Evolutionary conservation across 2,888 invertebrate species (phyloP), one percentile per base, ranked within the genome.

Genomic region (Siphonodentalium dalli): DNA sequence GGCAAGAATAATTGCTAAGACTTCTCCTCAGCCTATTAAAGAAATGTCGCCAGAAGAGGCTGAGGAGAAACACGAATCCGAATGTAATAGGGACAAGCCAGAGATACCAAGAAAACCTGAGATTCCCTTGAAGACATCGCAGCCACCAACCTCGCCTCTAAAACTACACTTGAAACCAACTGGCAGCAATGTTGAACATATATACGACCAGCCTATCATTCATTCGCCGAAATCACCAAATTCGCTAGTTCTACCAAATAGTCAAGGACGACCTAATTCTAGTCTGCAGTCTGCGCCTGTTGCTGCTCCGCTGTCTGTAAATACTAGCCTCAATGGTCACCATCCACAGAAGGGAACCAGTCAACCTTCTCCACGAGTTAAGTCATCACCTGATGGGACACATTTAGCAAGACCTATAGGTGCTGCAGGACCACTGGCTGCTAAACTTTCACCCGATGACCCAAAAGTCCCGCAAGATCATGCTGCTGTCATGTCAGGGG

Each of bases 1-100:
- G 23, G 73, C 74, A 20, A 74, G 71, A 58, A 72, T 76, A 29
- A 59, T 76, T 31, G 71, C 75, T 6, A 75, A 75, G 45, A 58
- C 71, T n/a, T n/a, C n/a, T n/a, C n/a, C n/a, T n/a, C 69, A 71
- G 18, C 58, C 69, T 13, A 73, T 72, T 54, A 57, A 70, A 9
- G 77, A 77, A 55, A 57, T 61, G 18, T 68, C 72, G 8, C 70
- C 73, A 11, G 75, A 75, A 46, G 63, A 68, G 15, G 64, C 63
- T n/a, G 70, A 71, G 24, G 72, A 72, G 41, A 70, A 71, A 58
- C 68, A 71, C 42, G 70, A 72, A 37, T 43, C 39, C 9, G 61
- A 63, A 28, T 42, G 49, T 35, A 58, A 58, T 39, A 45, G 59
- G 26, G 63, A 65, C 8, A 54, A 52, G n/a, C 53, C 45, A 27